phyloP scores from a whole-genome alignment of 2,888 invertebrate genomes.

The Pediacus dermestoides region DNA sequence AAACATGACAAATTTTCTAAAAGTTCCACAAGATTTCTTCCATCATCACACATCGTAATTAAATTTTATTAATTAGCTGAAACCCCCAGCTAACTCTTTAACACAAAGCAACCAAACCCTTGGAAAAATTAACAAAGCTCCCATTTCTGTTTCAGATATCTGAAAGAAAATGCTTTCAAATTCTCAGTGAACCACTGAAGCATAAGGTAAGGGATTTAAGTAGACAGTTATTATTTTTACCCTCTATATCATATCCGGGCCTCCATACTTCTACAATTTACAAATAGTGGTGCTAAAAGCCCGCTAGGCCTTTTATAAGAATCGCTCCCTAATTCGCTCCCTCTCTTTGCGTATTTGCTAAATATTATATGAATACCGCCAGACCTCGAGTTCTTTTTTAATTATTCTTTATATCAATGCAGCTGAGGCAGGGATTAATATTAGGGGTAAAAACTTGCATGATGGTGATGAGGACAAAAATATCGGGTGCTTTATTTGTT shows the following conservation, averaged over 20 bases:
- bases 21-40: too few species aligned
- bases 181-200: constrained; percentile 18
- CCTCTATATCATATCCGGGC: constrained; percentile 14
- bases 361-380: constrained; percentile 39
- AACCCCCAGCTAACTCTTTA: too few species aligned
- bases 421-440: too few species aligned
- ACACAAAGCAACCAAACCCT: too few species aligned
- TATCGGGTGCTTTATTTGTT: too few species aligned
- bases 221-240: constrained; percentile 24
- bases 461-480: too few species aligned
- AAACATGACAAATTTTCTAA: too few species aligned
- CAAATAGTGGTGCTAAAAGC: constrained; percentile 17
- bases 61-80: too few species aligned
- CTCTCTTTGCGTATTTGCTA: constrained; percentile 31
- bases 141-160: constrained; percentile 23
- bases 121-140: too few species aligned
- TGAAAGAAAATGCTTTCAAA: constrained; percentile 18
- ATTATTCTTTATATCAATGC: constrained; percentile 26
- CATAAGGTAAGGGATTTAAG: constrained; percentile 25
- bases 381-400: constrained; percentile 35
- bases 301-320: constrained; percentile 21
- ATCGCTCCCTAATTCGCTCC: constrained; percentile 24
- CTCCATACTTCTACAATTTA: not conserved
- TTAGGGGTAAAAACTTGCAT: too few species aligned
- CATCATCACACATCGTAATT: too few species aligned